Evolutionary conservation across 2,797 vertebrate species (phyloP).

Genomic region (Choloepus didactylus): DNA sequence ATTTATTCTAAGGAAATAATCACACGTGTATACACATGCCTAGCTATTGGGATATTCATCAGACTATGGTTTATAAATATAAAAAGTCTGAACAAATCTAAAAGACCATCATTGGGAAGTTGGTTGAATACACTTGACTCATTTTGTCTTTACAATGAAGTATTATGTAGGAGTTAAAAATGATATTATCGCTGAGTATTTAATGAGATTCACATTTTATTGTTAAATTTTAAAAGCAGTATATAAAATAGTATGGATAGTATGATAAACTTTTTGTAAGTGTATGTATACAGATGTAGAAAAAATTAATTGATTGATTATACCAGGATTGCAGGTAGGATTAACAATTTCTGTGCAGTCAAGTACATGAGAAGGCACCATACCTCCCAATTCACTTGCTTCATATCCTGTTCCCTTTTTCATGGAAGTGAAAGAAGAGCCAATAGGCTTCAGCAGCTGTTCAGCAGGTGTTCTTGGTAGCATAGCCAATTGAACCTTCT

Average conservation of each 20-base stretch:
- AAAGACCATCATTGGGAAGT: neutral
- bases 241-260: no score
- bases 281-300: neutral
- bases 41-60: neutral
- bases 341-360: neutral
- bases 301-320: neutral
- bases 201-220: neutral
- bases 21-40: neutral
- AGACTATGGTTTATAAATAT: neutral
- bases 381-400: neutral
- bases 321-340: neutral
- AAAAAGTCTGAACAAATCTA: neutral
- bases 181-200: neutral
- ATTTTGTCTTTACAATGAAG: accelerated
- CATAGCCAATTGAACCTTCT: neutral
- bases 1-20: neutral
- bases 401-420: neutral
- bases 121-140: neutral
- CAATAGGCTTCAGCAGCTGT: neutral
- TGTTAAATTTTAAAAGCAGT: neutral
- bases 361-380: accelerated
- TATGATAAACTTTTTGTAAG: neutral
- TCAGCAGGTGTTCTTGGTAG: neutral
- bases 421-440: neutral
- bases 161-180: neutral